Base-by-base conservation (phyloP, 1,140 invertebrate genomes). In the Acromyrmex heyeri region DNA sequence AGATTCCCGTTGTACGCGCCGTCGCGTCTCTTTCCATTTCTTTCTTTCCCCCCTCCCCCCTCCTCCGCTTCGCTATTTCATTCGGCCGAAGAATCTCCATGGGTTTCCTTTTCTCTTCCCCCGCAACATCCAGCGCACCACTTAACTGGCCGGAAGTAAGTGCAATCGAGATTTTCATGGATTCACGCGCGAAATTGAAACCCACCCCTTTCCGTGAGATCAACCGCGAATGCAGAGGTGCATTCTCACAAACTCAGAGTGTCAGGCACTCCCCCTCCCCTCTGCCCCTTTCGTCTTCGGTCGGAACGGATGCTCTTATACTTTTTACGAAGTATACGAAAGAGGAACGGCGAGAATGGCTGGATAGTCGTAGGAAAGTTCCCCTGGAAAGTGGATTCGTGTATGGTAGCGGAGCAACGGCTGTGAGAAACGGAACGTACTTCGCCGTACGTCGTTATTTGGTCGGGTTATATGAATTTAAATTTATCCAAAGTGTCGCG, bases 161-260 rank as follows among this genome's bases (percentile, higher is more conserved):
- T 83, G 79, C 79, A 57, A 83, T 83, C 79, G 79, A 83, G 69
- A 83, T 83, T 83, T 83, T 83, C 79, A 83, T 83, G 79, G 79
- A 75, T 83, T 83, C 79, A 81, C 77, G 79, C 69, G 79, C 79
- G 79, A 83, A 83, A 83, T 83, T 83, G 79, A 81, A 81, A 70
- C 38, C 21, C 50, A 6, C 16, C 61, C 61, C 44, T 30, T n/a
- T 21, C 65, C 50, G 64, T 72, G 65, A 72, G 21, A 81, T 81
- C 65, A 57, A 30, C 38, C 34, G 34, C 64, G 34, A 21, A 57
- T 21, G 61, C 59, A 27, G 8, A 78, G 61, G 6, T 24, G 61
- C 21, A 16, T 27, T 27, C 38, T 30, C 75, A 16, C 14, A 14
- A 62, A 16, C 1, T 14, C 16, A 4, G 50, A 24, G 21, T 30